Conservation (phyloP, 2,888 invertebrate species). For the Encarsia formosa region DNA sequence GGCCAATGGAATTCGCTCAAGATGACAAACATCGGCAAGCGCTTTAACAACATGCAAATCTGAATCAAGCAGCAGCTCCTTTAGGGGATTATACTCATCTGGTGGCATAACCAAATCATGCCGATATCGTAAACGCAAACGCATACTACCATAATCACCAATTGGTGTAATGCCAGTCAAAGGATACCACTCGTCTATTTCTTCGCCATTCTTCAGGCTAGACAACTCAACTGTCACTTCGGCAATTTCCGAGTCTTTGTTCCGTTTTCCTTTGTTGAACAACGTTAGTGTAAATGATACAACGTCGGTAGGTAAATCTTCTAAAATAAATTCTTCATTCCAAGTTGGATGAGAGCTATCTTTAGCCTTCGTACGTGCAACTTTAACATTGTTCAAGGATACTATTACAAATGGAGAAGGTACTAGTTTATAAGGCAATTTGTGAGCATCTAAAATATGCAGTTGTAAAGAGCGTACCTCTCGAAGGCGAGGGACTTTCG, state of each 20-base stretch:
- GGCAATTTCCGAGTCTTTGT: constrained; percentile 93
- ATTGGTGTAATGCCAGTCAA: constrained; percentile 86
- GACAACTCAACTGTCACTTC: constrained; percentile 83
- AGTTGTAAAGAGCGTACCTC: constrained; percentile 87
- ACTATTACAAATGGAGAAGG: constrained; percentile 91
- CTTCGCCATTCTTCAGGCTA: constrained; percentile 83
- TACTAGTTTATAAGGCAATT: constrained; percentile 84
- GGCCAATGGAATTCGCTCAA: constrained; percentile 86
- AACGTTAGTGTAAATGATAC: constrained; percentile 87
- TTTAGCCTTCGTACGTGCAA: constrained; percentile 86
- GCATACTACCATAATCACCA: constrained; percentile 90
- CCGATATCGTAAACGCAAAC: constrained; percentile 68
- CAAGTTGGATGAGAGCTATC: constrained; percentile 90
- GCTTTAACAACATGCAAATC: constrained; percentile 87
- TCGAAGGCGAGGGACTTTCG: constrained; percentile 77
- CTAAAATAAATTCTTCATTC: constrained; percentile 94
- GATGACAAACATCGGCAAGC: constrained; percentile 84
- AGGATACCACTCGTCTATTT: constrained; percentile 90
- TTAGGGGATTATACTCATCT: constrained; percentile 91
- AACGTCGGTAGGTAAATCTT: constrained; percentile 95
- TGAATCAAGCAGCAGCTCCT: constrained; percentile 83
- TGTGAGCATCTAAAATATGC: constrained; percentile 87
- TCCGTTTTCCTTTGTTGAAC: constrained; percentile 89
- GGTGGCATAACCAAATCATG: constrained; percentile 96
- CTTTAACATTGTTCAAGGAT: constrained; percentile 83